phyloP scores from a whole-genome alignment of 2,113 vertebrate species.

The Rhinolophus ferrumequinum region DNA sequence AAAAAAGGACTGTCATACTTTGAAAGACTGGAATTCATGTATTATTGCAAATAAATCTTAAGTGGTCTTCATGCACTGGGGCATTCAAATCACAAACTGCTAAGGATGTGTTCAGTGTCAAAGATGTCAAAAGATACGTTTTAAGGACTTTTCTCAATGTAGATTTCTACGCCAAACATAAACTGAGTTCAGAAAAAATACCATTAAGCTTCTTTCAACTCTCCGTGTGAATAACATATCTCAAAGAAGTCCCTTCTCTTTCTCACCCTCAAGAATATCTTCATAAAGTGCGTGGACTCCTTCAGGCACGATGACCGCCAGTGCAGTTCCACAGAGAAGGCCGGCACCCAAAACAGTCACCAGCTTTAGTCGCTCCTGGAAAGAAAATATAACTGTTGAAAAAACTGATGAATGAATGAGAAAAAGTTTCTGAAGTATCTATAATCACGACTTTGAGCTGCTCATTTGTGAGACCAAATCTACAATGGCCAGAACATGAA shows the following conservation, averaged over 20 bases:
- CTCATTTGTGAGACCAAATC: slow-evolving; percentile 12
- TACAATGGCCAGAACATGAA: slow-evolving; percentile 11
- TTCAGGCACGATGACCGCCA: slow-evolving; percentile 98
- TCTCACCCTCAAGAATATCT: slow-evolving; percentile 95
- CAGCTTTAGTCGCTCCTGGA: slow-evolving; percentile 95
- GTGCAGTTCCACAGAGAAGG: slow-evolving; percentile 96
- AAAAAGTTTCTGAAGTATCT: neutral
- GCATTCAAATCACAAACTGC: neutral
- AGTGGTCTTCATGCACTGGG: neutral
- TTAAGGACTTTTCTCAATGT: neutral
- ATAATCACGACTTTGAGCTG: neutral
- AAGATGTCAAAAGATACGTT: neutral
- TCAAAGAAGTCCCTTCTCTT: neutral
- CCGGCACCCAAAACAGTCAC: slow-evolving; percentile 98
- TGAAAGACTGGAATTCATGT: neutral
- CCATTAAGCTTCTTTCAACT: neutral
- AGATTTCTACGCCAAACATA: slow-evolving; percentile 20
- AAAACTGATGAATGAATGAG: slow-evolving; percentile 36
- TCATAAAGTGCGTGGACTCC: slow-evolving; percentile 99
- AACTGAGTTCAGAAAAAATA: neutral
- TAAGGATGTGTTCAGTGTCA: neutral
- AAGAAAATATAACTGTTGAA: slow-evolving; percentile 69
- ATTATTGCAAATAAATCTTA: slow-evolving; percentile 32
- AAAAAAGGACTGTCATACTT: neutral
- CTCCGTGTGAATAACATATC: neutral